Evolutionary conservation across 2,113 vertebrate species (phyloP).

Genomic region (Empidonax alnorum): DNA sequence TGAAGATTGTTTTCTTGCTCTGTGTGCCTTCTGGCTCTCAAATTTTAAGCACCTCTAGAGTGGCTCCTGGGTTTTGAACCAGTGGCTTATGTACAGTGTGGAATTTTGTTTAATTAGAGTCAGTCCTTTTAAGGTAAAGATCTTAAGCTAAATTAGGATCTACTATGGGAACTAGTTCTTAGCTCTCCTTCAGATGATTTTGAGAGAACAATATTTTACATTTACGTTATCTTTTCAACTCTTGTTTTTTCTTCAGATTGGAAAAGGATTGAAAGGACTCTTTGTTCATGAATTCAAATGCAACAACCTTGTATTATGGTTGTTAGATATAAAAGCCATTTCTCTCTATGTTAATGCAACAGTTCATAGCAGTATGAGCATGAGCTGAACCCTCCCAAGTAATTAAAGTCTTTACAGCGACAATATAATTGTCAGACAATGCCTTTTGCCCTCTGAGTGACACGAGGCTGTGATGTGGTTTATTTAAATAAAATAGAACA

Average conservation of each 20-base stretch:
- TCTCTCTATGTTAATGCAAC: neutral
- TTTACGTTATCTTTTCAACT: neutral
- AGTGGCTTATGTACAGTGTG: neutral
- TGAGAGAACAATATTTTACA: neutral
- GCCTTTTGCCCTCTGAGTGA: neutral
- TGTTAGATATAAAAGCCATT: neutral
- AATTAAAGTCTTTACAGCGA: neutral
- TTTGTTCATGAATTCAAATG: neutral
- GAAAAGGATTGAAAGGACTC: neutral
- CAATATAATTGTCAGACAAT: neutral
- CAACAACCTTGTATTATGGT: neutral
- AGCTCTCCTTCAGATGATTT: neutral
- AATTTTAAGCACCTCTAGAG: neutral
- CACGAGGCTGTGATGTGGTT: neutral
- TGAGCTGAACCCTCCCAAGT: neutral
- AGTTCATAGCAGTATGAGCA: neutral
- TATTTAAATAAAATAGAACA: neutral
- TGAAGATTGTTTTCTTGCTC: neutral
- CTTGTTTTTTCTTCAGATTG: neutral
- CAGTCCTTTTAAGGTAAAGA: slow-evolving; percentile 7
- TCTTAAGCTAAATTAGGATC: neutral
- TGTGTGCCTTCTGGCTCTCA: neutral
- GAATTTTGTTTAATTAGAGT: slow-evolving; percentile 10
- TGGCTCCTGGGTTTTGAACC: neutral
- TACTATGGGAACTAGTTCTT: neutral